Conservation (phyloP, 2,888 invertebrate species). For the Aromia moschata region DNA sequence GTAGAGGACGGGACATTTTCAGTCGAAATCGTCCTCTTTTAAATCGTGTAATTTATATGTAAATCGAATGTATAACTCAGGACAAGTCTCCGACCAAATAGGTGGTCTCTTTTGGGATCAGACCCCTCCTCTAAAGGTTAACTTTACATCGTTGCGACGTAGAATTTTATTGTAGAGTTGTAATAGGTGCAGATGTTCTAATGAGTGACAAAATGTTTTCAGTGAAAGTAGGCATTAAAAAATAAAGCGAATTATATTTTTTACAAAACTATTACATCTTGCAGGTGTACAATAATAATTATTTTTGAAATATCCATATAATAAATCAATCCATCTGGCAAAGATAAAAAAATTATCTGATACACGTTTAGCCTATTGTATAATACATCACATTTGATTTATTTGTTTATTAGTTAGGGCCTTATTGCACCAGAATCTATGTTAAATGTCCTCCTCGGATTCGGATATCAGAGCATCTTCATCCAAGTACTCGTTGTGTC, state of each 20-base stretch:
- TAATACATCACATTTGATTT: constrained; percentile 26
- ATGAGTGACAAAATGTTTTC: not conserved
- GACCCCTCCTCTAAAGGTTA: too few species aligned
- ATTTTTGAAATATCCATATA: constrained; percentile 14
- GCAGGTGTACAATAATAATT: constrained; percentile 25
- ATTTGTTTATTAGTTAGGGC: constrained; percentile 22
- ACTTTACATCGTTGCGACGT: too few species aligned
- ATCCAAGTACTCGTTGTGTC: constrained; percentile 57
- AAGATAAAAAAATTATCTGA: not conserved
- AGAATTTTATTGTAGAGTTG: too few species aligned
- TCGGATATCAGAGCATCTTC: constrained; percentile 53
- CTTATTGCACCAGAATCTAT: constrained; percentile 4
- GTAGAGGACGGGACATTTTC: too few species aligned
- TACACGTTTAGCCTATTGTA: constrained; percentile 10
- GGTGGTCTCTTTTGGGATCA: too few species aligned
- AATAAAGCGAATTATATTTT: constrained; percentile 40
- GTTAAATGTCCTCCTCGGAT: constrained; percentile 50
- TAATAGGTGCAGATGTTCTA: too few species aligned
- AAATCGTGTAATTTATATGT: too few species aligned
- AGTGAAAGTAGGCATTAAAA: constrained; percentile 17
- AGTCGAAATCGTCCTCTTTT: too few species aligned
- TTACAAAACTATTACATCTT: constrained; percentile 22
- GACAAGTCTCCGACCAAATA: too few species aligned
- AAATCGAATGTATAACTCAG: too few species aligned
- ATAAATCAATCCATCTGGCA: constrained; percentile 3